These are phyloP conservation scores for Tenrec ecaudatus DNA, from an alignment of 2,113 vertebrate species.

Conservation along the genomic window DNA sequence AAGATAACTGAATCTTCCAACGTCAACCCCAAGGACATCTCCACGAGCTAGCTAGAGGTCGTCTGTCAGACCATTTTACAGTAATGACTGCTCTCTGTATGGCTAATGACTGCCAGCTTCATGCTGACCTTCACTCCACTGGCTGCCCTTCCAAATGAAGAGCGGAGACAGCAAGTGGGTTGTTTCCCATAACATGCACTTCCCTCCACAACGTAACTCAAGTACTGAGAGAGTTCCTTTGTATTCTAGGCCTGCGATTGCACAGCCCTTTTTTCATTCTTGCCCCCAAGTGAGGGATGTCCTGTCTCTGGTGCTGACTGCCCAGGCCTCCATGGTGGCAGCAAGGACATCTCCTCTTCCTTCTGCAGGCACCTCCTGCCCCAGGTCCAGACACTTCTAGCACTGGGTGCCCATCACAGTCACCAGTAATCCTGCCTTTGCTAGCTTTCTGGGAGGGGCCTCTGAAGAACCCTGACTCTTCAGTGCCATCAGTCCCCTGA, in stretches of 20 bases:
- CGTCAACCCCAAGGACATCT: conserved; percentile 63
- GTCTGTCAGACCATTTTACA: conserved; percentile 60
- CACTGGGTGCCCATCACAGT: not conserved
- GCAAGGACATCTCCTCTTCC: not conserved
- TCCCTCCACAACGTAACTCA: not conserved
- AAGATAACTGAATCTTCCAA: conserved; percentile 55
- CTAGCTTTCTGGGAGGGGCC: not conserved
- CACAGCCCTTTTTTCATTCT: not conserved
- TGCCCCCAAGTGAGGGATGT: not conserved
- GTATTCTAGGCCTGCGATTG: not conserved
- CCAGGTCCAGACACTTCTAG: not conserved
- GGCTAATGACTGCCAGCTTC: conserved; percentile 47
- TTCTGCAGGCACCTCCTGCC: not conserved
- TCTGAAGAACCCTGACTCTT: not conserved
- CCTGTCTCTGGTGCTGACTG: not conserved
- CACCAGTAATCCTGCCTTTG: not conserved
- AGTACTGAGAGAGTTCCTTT: not conserved
- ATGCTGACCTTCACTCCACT: conserved; percentile 46
- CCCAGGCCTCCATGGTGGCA: not conserved
- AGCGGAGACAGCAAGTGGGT: not conserved
- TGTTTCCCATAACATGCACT: not conserved
- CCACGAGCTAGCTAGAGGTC: conserved; percentile 35
- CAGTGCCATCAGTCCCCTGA: not conserved
- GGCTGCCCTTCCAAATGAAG: not conserved
- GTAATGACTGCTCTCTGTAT: conserved; percentile 53